Base-by-base conservation (phyloP, 2,797 vertebrate genomes). In the Lophius americanus region DNA sequence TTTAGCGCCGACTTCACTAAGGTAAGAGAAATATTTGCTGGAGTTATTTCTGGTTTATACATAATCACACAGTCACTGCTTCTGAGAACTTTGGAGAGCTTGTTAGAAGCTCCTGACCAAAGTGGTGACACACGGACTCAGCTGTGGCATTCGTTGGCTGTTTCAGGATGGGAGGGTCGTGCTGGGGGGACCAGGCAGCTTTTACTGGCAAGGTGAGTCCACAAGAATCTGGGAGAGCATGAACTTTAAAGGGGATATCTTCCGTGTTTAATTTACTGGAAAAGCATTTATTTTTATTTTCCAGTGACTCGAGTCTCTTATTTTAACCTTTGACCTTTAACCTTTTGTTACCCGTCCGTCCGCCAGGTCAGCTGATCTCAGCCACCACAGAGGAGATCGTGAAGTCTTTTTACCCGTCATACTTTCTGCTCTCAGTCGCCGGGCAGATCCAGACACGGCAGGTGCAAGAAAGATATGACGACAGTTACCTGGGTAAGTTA, bases 1-100 rank as follows among this genome's bases (percentile, higher is more conserved):
- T 96, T 96, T 85, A 96, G 95, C 70, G 95, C 95, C 0, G 96
- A 96, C 81, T 95, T 96, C 82, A 96, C 96, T 42, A 95, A 95
- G 93, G 95, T 96, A 85, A 91, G 73, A 66, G 3, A 62, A 64
- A 79, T 57, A 56, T 74, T 70, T 69, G 43, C 47, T 14, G 38
- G 56, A 33, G 6, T 68, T 72, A 43, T 39, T 76, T 37, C 36
- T 70, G 10, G 52, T 71, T 69, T 75, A 41, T 39, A 14, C 36
- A 54, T 60, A 70, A 64, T 73, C 53, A 69, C 58, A 71, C n/a
- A 50, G 14, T 80, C 47, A 55, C 13, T 0, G 12, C 60, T 68
- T 60, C 4, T 68, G 62, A 47, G 60, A 1, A 3, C 41, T 64
- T 43, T 64, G 23, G 44, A 76, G 53, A 56, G 66, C 72, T 78